phyloP scores from a whole-genome alignment of 2,797 vertebrate genomes.

The Chaunax sp. region DNA sequence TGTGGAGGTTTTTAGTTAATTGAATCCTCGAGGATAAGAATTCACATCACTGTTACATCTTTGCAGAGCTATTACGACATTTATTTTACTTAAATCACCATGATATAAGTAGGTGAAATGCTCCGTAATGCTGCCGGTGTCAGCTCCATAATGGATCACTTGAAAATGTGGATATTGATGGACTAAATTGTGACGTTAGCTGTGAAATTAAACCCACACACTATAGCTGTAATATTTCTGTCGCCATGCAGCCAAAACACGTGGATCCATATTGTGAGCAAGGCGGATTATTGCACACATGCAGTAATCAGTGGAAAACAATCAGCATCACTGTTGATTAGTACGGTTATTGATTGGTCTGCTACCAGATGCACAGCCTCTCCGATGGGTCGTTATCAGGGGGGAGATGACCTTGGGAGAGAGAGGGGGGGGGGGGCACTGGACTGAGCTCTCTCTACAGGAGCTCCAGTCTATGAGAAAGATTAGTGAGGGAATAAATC shows the following conservation, averaged over 20 bases:
- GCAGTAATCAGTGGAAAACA: constrained; percentile 74
- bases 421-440: constrained; percentile 66
- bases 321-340: constrained; percentile 82
- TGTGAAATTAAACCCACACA: constrained; percentile 55
- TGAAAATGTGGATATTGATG: constrained; percentile 43
- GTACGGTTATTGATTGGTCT: constrained; percentile 80
- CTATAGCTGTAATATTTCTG: constrained; percentile 23
- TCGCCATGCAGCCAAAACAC: background rate
- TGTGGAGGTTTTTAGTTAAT: constrained; percentile 83
- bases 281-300: constrained; percentile 41
- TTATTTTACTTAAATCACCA: constrained; percentile 52
- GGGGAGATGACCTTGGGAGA: constrained; percentile 79
- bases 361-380: constrained; percentile 73
- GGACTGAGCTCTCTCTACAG: constrained; percentile 36
- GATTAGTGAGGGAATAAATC: constrained; percentile 42
- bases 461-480: constrained; percentile 31
- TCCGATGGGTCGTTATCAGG: constrained; percentile 72
- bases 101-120: constrained; percentile 25
- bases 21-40: constrained; percentile 70
- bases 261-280: constrained; percentile 13
- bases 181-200: constrained; percentile 33
- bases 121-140: constrained; percentile 11
- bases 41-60: constrained; percentile 68
- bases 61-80: constrained; percentile 56
- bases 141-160: constrained; percentile 40